Base-by-base conservation (phyloP, 2,888 invertebrate genomes). In the Lamellibrachia satsuma region DNA sequence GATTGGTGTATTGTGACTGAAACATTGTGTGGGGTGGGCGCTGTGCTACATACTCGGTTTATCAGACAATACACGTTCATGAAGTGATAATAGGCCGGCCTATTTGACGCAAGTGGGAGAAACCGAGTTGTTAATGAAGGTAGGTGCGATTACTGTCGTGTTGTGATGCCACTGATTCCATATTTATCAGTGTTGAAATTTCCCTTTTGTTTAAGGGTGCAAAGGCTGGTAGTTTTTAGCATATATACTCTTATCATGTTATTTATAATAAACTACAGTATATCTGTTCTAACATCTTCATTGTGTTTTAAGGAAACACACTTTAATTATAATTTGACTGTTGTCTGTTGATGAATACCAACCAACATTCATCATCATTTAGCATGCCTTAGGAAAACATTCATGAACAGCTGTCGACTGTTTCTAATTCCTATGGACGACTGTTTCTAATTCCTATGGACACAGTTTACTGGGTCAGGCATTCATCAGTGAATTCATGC, bases 1-100 rank as follows among this genome's bases (percentile, higher is more conserved):
- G 91, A 91, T 91, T 91, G 91, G 91, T 91, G 91, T 91, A 91
- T 91, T 91, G 91, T 91, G 22, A 91, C 27, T 6, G 91, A 91
- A 91, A 91, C 91, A 22, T 91, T 60, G 60, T 75, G 55, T 2
- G 55, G 55, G 9, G 55, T 9, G 9, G 55, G 1, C 8, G 55
- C 55, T 55, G 3, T 55, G 3, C 22, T 75, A 75, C 22, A n/a
- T 0, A n/a, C 22, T 4, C 22, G 15, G 3, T 27, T 15, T 27
- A n/a, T 91, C 27, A 27, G 91, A 91, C 91, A 91, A 91, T 91
- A 22, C 22, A 27, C 27, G 22, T 91, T 91, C 27, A 91, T 91
- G 91, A 91, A 22, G 91, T 91, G 91, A 91, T 6, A 39, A 91
- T 27, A 91, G 91, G 91, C 22, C 91, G n/a, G 91, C 27, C 27